Percentiles rank a stretch among this genome's conserved stretches.
phyloP scores from a whole-genome alignment of 1,140 invertebrate species.

The Sitodiplosis mosellana region DNA sequence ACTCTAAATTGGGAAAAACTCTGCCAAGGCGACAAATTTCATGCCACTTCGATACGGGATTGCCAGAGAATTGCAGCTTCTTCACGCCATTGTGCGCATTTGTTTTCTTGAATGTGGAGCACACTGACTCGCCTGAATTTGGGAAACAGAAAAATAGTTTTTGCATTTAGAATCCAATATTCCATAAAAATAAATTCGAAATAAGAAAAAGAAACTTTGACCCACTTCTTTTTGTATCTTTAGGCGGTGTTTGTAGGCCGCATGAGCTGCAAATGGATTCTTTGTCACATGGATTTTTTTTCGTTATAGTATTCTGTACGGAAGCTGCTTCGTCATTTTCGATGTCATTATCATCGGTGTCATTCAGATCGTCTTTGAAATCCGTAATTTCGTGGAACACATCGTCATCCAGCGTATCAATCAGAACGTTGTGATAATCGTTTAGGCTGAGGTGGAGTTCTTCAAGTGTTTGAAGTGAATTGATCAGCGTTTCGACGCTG shows the following conservation, averaged over 20 bases:
- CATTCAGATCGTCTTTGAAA: slow-evolving; percentile 45
- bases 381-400: slow-evolving; percentile 25
- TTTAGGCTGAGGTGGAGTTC: slow-evolving; percentile 82
- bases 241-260: not conserved
- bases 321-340: slow-evolving; percentile 3
- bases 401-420: slow-evolving; percentile 21
- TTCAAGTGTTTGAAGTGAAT: slow-evolving; percentile 55
- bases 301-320: no score
- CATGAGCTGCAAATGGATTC: not conserved
- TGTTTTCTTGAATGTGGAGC: slow-evolving; percentile 17
- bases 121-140: not conserved
- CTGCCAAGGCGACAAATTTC: slow-evolving; percentile 68
- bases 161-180: no score
- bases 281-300: not conserved
- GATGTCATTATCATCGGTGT: slow-evolving; percentile 13
- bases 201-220: not conserved
- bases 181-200: not conserved
- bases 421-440: slow-evolving; percentile 51
- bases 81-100: slow-evolving; percentile 41
- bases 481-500: slow-evolving; percentile 55
- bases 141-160: no score
- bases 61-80: slow-evolving; percentile 65
- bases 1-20: slow-evolving; percentile 66
- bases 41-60: slow-evolving; percentile 60
- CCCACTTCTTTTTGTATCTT: not conserved